phyloP scores from a whole-genome alignment of 2,888 invertebrate genomes.

The Mythimna albipuncta region DNA sequence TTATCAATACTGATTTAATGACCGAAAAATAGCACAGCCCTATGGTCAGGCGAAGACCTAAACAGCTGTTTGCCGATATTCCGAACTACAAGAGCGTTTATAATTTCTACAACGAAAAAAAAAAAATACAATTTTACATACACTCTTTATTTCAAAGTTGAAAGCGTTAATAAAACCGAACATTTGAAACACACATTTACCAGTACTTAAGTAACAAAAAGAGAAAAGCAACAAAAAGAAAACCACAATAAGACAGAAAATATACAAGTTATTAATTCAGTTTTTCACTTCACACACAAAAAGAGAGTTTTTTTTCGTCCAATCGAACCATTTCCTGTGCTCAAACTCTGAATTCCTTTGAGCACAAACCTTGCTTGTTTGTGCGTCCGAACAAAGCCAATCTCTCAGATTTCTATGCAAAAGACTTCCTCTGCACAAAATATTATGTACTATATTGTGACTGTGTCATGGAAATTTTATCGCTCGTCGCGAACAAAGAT shows the following conservation, averaged over 20 bases:
- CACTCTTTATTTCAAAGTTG: neutral
- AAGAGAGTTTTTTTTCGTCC: constrained; percentile 64
- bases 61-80: too few species aligned
- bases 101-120: neutral
- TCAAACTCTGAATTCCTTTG: constrained; percentile 76
- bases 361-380: constrained; percentile 81
- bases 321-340: constrained; percentile 71
- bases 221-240: constrained; percentile 11
- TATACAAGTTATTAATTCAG: constrained; percentile 48
- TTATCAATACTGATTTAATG: too few species aligned
- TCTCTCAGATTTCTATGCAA: constrained; percentile 84
- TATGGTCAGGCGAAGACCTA: too few species aligned
- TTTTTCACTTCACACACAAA: constrained; percentile 44
- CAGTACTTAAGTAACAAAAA: constrained; percentile 6
- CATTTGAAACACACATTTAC: neutral
- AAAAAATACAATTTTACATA: neutral
- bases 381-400: constrained; percentile 84
- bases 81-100: too few species aligned
- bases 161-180: constrained; percentile 11
- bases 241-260: constrained; percentile 29
- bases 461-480: constrained; percentile 82
- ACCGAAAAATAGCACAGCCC: too few species aligned
- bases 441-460: constrained; percentile 79
- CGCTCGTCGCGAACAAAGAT: constrained; percentile 68
- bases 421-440: constrained; percentile 80